These are phyloP conservation scores for Chaetophractus vellerosus DNA, from an alignment of 2,797 vertebrate species.

Conservation along the genomic window DNA sequence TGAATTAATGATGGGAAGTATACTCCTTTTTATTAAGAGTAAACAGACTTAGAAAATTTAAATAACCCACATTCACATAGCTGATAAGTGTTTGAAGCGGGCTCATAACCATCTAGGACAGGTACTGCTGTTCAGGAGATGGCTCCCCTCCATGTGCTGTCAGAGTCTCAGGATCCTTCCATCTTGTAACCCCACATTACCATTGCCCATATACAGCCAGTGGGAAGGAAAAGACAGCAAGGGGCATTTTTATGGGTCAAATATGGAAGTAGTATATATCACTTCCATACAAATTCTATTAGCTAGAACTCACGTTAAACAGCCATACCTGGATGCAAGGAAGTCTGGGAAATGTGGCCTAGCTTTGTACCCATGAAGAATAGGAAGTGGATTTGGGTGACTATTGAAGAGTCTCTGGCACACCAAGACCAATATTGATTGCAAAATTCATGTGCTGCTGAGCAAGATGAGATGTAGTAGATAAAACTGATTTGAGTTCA, in stretches of 20 bases:
- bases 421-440: not conserved
- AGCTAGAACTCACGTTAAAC: not conserved
- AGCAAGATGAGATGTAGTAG: not conserved
- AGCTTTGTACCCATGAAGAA: not conserved
- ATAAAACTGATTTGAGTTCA: not conserved
- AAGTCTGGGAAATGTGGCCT: not conserved
- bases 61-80: not conserved
- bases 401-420: not conserved
- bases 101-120: not conserved
- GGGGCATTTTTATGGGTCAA: not conserved
- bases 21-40: not conserved
- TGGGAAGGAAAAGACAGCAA: not conserved
- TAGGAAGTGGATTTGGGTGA: not conserved
- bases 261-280: not conserved
- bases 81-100: not conserved
- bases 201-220: not conserved
- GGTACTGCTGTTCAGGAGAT: not conserved
- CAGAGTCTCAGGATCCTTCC: not conserved
- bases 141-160: too few species aligned
- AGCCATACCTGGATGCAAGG: not conserved
- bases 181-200: not conserved
- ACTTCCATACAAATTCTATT: not conserved
- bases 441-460: not conserved
- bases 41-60: not conserved
- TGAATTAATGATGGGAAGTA: not conserved